These are phyloP conservation scores for Parasteatoda tepidariorum DNA, from an alignment of 1,140 invertebrate genomes.

Conservation along the genomic window DNA sequence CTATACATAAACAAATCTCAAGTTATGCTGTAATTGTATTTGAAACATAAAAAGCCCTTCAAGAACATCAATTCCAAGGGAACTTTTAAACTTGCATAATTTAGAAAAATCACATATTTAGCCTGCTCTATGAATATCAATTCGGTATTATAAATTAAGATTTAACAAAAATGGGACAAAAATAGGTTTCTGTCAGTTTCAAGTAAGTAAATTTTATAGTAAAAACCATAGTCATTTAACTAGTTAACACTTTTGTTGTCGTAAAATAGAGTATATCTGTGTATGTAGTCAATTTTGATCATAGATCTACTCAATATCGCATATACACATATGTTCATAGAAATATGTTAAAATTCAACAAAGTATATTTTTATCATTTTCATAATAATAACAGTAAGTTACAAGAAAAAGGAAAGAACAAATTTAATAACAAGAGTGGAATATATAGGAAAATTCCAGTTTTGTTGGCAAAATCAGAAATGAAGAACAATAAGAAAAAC, in stretches of 20 bases:
- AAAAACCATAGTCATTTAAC: not conserved
- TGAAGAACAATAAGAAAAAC: constrained; percentile 14
- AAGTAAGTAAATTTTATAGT: not conserved
- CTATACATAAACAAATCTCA: no score
- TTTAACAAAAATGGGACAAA: no score
- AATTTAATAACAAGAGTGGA: constrained; percentile 23
- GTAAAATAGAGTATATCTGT: constrained; percentile 50
- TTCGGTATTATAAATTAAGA: not conserved
- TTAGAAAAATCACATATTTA: constrained; percentile 56
- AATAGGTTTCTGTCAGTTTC: not conserved
- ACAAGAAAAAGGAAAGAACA: constrained; percentile 13
- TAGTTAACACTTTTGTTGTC: constrained; percentile 13
- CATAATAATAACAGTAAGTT: constrained; percentile 44
- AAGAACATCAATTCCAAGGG: no score
- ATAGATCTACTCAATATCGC: constrained; percentile 53
- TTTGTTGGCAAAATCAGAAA: constrained; percentile 38
- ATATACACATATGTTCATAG: constrained; percentile 54
- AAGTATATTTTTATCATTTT: constrained; percentile 49
- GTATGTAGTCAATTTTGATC: constrained; percentile 56
- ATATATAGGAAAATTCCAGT: constrained; percentile 53
- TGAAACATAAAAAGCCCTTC: no score
- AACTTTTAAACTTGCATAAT: no score
- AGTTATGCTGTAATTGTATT: no score
- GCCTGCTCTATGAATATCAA: constrained; percentile 44
- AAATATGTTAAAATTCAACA: constrained; percentile 60